A percentile compares a stretch with the other conserved stretches of the same genome.
Conservation (phyloP, 2,113 vertebrate species). For the Copsychus sechellarum region DNA sequence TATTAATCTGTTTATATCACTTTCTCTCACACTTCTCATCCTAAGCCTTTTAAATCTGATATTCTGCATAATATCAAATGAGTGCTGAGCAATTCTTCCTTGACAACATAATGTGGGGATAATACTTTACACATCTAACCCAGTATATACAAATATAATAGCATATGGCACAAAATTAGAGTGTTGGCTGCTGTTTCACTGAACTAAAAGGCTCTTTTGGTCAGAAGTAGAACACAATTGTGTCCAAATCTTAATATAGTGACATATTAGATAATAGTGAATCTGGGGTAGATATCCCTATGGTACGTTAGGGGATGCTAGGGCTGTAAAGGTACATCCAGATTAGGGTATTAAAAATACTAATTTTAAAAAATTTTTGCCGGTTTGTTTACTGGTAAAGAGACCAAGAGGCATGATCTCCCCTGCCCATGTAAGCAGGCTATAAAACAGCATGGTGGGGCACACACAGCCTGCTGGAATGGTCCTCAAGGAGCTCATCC, state of each 20-base stretch:
- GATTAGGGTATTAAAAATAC: background rate
- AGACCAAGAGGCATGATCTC: background rate
- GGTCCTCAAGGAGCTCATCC: background rate
- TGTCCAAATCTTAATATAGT: background rate
- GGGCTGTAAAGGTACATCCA: background rate
- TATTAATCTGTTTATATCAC: background rate
- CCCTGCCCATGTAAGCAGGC: background rate
- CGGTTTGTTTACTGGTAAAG: background rate
- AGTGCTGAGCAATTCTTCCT: background rate
- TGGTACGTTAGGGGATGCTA: background rate
- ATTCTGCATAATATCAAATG: background rate
- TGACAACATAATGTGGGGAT: background rate
- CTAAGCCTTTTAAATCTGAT: background rate
- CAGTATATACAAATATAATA: background rate
- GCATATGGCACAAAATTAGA: background rate
- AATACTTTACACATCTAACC: background rate
- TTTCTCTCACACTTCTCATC: background rate
- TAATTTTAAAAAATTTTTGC: too few relatives aligned
- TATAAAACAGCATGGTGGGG: fast-evolving
- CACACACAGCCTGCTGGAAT: background rate
- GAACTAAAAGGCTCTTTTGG: background rate
- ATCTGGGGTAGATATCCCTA: background rate
- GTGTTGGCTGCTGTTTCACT: background rate
- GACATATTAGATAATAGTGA: background rate
- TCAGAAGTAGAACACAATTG: background rate